These are phyloP conservation scores for Euspilapteryx auroguttella DNA, from an alignment of 2,888 invertebrate genomes.

Conservation along the genomic window DNA sequence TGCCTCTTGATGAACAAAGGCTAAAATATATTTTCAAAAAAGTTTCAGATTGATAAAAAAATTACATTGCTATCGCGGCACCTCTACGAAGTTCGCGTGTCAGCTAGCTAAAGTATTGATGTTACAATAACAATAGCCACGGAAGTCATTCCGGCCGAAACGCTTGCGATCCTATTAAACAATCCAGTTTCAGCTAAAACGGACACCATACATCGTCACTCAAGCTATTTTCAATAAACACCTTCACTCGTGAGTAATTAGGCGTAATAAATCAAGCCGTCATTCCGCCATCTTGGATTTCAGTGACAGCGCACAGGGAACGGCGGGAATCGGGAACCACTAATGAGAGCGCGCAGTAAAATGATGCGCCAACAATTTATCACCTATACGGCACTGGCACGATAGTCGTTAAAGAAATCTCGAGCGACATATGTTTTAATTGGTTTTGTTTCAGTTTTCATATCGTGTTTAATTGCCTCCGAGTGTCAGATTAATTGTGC, in stretches of 20 bases:
- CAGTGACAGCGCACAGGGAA: conserved; percentile 6
- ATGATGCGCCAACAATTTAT: conserved; percentile 19
- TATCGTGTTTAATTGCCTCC: conserved; percentile 17
- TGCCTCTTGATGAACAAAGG: no score
- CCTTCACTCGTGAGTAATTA: conserved; percentile 45
- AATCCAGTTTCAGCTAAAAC: conserved; percentile 15
- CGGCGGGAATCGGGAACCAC: conserved; percentile 8
- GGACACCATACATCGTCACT: conserved; percentile 39
- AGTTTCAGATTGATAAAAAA: no score
- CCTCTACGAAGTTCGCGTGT: no score
- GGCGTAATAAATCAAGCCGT: conserved; percentile 51
- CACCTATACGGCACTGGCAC: conserved; percentile 13
- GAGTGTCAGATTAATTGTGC: conserved; percentile 11
- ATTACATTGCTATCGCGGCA: neutral
- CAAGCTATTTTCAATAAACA: conserved; percentile 52
- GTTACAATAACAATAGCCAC: conserved; percentile 5
- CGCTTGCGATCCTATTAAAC: conserved; percentile 7
- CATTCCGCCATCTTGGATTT: conserved; percentile 25
- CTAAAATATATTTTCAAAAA: neutral
- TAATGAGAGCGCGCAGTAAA: conserved; percentile 32
- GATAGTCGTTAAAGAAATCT: conserved; percentile 20
- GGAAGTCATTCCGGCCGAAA: conserved; percentile 11
- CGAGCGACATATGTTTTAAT: conserved; percentile 18
- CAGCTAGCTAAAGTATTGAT: no score
- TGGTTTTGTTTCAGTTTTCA: conserved; percentile 22